phyloP scores from a whole-genome alignment of 2,797 vertebrate genomes.

The Tauraco hartlaubi region DNA sequence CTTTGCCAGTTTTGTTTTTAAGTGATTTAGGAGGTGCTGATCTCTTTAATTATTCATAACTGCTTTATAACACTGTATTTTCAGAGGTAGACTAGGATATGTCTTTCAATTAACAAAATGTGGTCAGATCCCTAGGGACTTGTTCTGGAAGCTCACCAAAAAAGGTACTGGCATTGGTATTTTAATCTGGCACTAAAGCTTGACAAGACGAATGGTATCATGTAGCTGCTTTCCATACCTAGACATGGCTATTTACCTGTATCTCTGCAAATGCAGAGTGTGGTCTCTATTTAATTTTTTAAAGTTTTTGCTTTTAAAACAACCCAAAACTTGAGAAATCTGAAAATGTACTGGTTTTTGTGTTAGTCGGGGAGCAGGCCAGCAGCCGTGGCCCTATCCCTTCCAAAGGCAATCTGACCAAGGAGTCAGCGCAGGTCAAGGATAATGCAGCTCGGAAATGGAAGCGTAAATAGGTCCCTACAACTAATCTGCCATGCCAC shows the following conservation, averaged over 20 bases:
- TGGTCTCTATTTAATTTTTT: not conserved
- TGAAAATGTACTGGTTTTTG: rapidly evolving
- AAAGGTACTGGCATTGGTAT: not conserved
- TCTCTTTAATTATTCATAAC: not conserved
- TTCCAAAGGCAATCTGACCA: not conserved
- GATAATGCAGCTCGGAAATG: not conserved
- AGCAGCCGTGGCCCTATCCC: not conserved
- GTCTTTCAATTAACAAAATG: not conserved
- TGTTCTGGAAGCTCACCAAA: not conserved
- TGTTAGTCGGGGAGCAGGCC: not conserved
- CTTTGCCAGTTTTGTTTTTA: not conserved
- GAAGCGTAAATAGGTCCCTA: not conserved
- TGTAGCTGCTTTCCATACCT: not conserved
- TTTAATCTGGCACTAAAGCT: not conserved
- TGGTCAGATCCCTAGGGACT: not conserved
- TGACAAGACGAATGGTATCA: not conserved
- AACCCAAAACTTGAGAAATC: rapidly evolving
- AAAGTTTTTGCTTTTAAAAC: not conserved
- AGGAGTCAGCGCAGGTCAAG: constrained; percentile 9
- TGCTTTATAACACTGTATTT: not conserved
- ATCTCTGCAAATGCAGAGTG: not conserved
- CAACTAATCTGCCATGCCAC: constrained; percentile 29
- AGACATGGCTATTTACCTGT: not conserved
- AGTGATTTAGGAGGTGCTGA: not conserved
- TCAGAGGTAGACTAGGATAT: not conserved